Evolutionary conservation across 2,797 vertebrate species (phyloP), one percentile per base, ranked within the genome.

Genomic region (Myotis planiceps): DNA sequence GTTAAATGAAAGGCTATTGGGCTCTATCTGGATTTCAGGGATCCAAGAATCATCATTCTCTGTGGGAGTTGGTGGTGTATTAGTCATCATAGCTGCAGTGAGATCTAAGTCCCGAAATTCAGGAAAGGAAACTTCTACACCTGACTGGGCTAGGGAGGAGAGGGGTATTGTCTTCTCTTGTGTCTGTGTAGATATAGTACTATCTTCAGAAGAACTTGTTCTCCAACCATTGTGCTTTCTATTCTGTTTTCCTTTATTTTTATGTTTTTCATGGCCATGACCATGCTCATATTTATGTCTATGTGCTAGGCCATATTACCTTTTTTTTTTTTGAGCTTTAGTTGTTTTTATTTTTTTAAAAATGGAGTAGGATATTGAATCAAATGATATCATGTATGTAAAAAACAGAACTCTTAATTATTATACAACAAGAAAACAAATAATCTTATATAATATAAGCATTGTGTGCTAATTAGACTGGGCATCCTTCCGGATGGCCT

Each of bases 201-300:
- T 79, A 53, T 97, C 98, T 97, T 99, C 98, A 84, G 94, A 39
- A 53, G 96, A 98, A 72, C 98, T 99, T 95, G 13, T 23, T 69
- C 16, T 87, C 90, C 66, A 9, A 34, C 94, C 79, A 87, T 93
- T 79, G 9, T 86, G 83, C 80, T 98, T 98, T 79, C 49, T 72
- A 92, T 86, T 86, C 14, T 98, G 75, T 88, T 96, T 97, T 78
- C 34, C 58, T 92, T 96, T 96, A 27, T 95, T 94, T 94, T 95
- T 79, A 34, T 95, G 88, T 14, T 96, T 98, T 96, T 65, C 93
- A 19, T 97, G 97, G 80, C 89, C 95, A 55, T 63, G 96, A 55
- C 81, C 88, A 51, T 82, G 95, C 21, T 86, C 78, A 51, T 42
- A 25, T 60, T 93, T 84, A 45, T 81, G 83, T 90, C 83, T 85